These are phyloP conservation scores for Ptychadena robeensis DNA, from an alignment of 2,797 vertebrate genomes.

Conservation along the genomic window DNA sequence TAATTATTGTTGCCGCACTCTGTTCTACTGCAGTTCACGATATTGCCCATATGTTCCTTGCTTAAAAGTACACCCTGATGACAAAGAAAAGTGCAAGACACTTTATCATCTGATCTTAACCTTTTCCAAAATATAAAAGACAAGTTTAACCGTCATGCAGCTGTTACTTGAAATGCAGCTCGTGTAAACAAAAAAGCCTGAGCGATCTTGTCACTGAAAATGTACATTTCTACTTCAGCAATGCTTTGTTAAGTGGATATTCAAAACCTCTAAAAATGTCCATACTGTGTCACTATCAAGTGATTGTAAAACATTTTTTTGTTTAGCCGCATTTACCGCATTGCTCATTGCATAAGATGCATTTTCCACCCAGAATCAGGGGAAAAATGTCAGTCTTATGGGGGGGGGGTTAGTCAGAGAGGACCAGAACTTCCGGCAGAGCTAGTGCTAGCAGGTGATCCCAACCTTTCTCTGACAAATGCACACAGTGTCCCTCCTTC, in stretches of 20 bases:
- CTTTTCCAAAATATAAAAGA: conserved; percentile 73
- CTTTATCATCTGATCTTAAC: conserved; percentile 82
- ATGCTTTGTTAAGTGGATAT: not conserved
- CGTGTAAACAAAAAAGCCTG: conserved; percentile 13
- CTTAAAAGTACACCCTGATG: conserved; percentile 80
- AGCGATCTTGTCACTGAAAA: not conserved
- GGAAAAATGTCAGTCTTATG: too few relatives aligned
- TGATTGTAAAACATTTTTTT: too few relatives aligned
- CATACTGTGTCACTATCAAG: not conserved
- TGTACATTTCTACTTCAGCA: not conserved
- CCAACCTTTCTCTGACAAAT: too few relatives aligned
- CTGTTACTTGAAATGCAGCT: conserved; percentile 57
- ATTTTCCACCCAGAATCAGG: too few relatives aligned
- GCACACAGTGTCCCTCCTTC: too few relatives aligned
- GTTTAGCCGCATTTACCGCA: too few relatives aligned
- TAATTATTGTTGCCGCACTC: conserved; percentile 79
- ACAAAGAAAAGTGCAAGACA: conserved; percentile 80
- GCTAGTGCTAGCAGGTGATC: too few relatives aligned
- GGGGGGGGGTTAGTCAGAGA: too few relatives aligned
- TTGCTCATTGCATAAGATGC: too few relatives aligned
- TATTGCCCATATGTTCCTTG: conserved; percentile 74
- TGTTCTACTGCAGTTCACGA: conserved; percentile 66
- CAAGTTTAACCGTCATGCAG: conserved; percentile 67
- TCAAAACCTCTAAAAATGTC: not conserved
- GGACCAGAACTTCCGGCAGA: too few relatives aligned